Evolutionary conservation across 53 echinoderm and acorn worm species (phyloP), one percentile per base, ranked within the genome.

Genomic region (Henricia sp.): DNA sequence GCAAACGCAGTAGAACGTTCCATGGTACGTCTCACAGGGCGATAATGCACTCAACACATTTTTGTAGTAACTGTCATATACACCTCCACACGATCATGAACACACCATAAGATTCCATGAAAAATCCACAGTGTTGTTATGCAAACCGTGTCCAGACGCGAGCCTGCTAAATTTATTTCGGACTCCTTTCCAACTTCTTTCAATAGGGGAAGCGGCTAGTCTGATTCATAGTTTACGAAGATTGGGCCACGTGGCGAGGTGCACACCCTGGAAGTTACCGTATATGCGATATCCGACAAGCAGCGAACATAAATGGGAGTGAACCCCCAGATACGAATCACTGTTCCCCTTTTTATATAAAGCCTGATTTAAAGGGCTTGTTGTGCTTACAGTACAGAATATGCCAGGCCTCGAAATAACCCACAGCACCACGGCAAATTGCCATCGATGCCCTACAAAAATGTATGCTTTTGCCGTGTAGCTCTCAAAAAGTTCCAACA

Each of bases 251-350:
- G 67, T 67, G 67, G 67, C 13, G 20, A 4, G 20, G 39, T 39
- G 37, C 67, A 67, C 70, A 43, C 70, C 70, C 70, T 70, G 70
- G 43, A 42, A 70, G 70, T n/a, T n/a, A n/a, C n/a, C n/a, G n/a
- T n/a, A n/a, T n/a, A n/a, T n/a, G n/a, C 21, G 29, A 27, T 29
- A 70, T 70, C 70, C 70, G 70, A 26, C 70, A 42, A 43, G 70
- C 28, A 13, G 24, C 37, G 11, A 46, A 27, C 70, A 38, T 10
- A 68, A 25, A 29, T 5, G 21, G 20, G 41, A n/a, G n/a, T n/a
- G n/a, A n/a, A n/a, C n/a, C n/a, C n/a, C 63, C 63, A 3, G 1
- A 19, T 32, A 32, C 30, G 34, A 13, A 63, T 63, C 63, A 6
- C 13, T 20, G 33, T 33, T 63, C 9, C 32, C 63, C 39, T 67